Conservation (phyloP, 1,140 invertebrate species). For the Lethrus apterus region DNA sequence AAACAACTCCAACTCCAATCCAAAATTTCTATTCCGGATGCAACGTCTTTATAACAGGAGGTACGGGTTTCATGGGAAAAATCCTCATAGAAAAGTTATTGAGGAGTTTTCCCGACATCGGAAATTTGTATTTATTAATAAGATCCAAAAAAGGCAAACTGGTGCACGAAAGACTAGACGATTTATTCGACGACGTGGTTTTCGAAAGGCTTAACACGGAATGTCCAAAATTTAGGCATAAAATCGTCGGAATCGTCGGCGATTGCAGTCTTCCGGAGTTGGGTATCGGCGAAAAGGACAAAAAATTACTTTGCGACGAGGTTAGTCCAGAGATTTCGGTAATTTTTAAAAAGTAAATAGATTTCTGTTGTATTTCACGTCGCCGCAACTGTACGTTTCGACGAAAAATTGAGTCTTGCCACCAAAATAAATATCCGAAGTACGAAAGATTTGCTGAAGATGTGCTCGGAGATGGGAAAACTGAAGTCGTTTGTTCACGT, state of each 20-base stretch:
- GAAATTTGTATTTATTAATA: conserved; percentile 68
- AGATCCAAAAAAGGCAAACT: conserved; percentile 71
- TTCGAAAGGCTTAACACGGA: conserved; percentile 27
- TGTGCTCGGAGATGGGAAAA: conserved; percentile 36
- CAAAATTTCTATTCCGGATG: conserved; percentile 51
- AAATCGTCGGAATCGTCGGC: conserved; percentile 55
- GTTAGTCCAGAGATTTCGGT: conserved; percentile 39
- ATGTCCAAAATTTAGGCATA: conserved; percentile 56
- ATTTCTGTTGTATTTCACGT: conserved; percentile 44
- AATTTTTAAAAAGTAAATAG: conserved; percentile 1
- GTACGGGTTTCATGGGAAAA: conserved; percentile 65
- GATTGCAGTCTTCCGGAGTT: conserved; percentile 56
- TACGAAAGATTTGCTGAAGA: conserved; percentile 44
- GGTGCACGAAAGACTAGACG: conserved; percentile 52
- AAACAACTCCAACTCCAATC: conserved; percentile 18
- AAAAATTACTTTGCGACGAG: conserved; percentile 51
- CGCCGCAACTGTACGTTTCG: conserved; percentile 58
- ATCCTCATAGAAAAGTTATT: conserved; percentile 76
- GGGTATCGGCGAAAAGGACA: conserved; percentile 52
- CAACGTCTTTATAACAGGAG: conserved; percentile 59
- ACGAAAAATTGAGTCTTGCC: conserved; percentile 53
- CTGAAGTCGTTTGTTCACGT: conserved; percentile 50
- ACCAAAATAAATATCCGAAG: conserved; percentile 58
- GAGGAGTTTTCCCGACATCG: conserved; percentile 64
- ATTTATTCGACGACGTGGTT: conserved; percentile 53